These are phyloP conservation scores for Pagrus major DNA, from an alignment of 2,113 vertebrate species.

Conservation along the genomic window DNA sequence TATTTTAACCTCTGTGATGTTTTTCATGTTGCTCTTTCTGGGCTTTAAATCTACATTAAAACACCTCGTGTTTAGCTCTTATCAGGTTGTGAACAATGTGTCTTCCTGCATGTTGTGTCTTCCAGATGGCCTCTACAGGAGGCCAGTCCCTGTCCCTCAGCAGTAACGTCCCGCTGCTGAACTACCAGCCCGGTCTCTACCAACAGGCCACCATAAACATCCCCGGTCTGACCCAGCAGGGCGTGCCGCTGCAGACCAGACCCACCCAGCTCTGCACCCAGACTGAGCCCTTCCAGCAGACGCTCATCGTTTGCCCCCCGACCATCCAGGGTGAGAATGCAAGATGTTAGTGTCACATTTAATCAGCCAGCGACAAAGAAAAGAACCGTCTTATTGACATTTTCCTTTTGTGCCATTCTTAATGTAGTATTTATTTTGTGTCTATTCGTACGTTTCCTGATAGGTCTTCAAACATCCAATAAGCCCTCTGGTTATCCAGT, in stretches of 20 bases:
- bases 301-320: conserved; percentile 97
- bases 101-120: conserved; percentile 13
- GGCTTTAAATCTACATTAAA: too few relatives aligned
- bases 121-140: conserved; percentile 88
- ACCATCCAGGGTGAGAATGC: conserved; percentile 92
- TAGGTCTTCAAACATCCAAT: conserved; percentile 92
- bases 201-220: conserved; percentile 96
- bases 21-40: too few relatives aligned
- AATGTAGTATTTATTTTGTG: not conserved
- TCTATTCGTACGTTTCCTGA: conserved; percentile 35
- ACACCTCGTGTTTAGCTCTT: too few relatives aligned
- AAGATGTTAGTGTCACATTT: not conserved
- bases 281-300: conserved; percentile 97
- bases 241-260: conserved; percentile 92
- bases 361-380: not conserved
- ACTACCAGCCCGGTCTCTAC: conserved; percentile 96
- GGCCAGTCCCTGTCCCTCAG: conserved; percentile 94
- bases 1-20: too few relatives aligned
- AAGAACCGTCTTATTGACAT: not conserved
- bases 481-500: conserved; percentile 96
- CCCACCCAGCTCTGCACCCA: conserved; percentile 95
- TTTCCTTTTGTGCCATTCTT: not conserved
- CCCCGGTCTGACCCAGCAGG: conserved; percentile 92
- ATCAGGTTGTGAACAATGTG: too few relatives aligned
- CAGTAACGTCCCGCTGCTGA: conserved; percentile 93